These are phyloP conservation scores for rabbit (Oryctolagus cuniculus) DNA, from an alignment of 2,113 vertebrate species.

Conservation along the genomic window DNA sequence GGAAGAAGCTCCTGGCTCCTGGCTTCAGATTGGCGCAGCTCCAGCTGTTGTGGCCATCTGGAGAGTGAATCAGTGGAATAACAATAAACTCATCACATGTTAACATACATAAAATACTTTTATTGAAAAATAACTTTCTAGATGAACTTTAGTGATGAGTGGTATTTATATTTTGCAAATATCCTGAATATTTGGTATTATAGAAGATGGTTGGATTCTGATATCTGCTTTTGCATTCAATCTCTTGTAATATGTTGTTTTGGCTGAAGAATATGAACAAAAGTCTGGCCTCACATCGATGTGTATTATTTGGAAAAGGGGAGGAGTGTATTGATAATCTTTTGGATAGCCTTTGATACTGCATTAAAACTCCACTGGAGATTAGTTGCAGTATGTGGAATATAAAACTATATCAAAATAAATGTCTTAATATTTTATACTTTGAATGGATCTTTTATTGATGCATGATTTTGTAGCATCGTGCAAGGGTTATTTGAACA, in stretches of 20 bases:
- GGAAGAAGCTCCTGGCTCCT: too few relatives aligned
- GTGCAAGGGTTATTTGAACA: too few relatives aligned
- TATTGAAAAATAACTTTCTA: slow-evolving; percentile 34
- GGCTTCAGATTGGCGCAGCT: too few relatives aligned
- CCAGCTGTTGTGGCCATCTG: too few relatives aligned
- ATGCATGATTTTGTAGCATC: background rate
- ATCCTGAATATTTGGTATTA: background rate
- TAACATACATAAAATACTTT: slow-evolving; percentile 34
- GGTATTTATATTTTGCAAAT: slow-evolving; percentile 44
- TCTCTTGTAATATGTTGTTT: background rate
- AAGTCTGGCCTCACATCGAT: background rate
- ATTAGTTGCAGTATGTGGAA: slow-evolving; percentile 1
- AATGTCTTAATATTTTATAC: background rate
- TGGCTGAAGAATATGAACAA: slow-evolving; percentile 29
- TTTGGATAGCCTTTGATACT: background rate
- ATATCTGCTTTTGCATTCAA: slow-evolving; percentile 34
- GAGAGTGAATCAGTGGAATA: background rate
- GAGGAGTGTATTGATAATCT: background rate
- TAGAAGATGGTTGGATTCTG: slow-evolving; percentile 6
- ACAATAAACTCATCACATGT: background rate
- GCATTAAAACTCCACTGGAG: background rate
- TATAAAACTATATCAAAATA: background rate
- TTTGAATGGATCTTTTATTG: slow-evolving; percentile 5
- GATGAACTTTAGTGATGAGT: slow-evolving; percentile 4
- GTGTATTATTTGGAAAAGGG: background rate